Evolutionary conservation across 2,797 vertebrate genomes (phyloP), one percentile per base, ranked within the genome.

Genomic region (Babyrousa celebensis): DNA sequence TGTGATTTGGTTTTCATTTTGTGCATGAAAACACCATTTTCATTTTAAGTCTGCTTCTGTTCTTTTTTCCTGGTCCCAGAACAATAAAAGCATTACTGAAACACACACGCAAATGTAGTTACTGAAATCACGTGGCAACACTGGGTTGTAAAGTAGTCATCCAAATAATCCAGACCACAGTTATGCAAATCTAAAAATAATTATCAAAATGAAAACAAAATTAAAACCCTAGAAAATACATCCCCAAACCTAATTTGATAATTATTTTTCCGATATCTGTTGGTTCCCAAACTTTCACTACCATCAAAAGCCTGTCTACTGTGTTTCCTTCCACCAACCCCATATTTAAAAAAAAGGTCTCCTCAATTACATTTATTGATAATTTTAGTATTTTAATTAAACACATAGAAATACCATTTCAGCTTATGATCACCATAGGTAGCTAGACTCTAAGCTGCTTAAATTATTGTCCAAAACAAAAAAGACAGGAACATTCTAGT

Each of bases 201-300:
- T 40, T 1, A 89, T 20, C n/a, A 56, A 88, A 58, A 84, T 70
- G 52, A 80, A 94, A 97, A 94, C 52, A 79, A 96, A 93, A 89
- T 54, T 36, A 89, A 91, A 89, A 93, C 3, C 21, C n/a, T 93
- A 52, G 40, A 88, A n/a, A 56, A 95, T 65, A 83, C 10, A 89
- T 65, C 63, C 11, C 15, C 29, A 80, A 65, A 67, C 40, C 36
- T 94, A 77, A 78, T 89, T 84, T 93, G 68, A 97, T 71, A 92
- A 86, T 48, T 79, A 74, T 52, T 89, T 40, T 80, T 84, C 27
- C 40, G 85, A 29, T 95, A 29, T 95, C 27, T 77, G 21, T 12
- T 86, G 21, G 29, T 62, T 91, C 52, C 86, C 68, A 90, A 72
- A 78, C 7, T 86, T 82, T 54, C 16, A 89, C 27, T 62, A 40